Conservation (phyloP, 2,888 invertebrate species). For the Cantharis rustica region DNA sequence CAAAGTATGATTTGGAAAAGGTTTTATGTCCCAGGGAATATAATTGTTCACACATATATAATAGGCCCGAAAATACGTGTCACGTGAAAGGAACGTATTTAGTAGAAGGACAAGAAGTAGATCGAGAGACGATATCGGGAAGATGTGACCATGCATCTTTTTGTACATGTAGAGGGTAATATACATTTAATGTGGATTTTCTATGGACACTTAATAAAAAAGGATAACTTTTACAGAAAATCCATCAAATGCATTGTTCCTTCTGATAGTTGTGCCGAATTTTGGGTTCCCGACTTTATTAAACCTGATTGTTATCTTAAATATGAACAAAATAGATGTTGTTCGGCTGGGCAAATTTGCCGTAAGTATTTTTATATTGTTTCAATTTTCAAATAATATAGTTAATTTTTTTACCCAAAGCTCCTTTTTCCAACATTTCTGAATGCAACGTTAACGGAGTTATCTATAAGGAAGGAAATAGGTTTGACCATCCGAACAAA, state of each 20-base stretch:
- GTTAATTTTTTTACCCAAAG: background rate
- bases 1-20: background rate
- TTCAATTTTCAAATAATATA: background rate
- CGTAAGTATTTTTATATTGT: background rate
- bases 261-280: background rate
- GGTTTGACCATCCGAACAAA: background rate
- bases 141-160: background rate
- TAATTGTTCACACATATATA: background rate
- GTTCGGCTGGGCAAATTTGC: background rate
- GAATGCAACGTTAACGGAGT: slow-evolving; percentile 8
- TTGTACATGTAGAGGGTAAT: background rate
- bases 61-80: background rate
- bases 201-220: background rate
- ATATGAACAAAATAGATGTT: background rate
- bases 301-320: background rate
- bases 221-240: background rate
- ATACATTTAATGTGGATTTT: background rate
- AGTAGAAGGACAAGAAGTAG: background rate
- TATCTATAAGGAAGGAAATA: slow-evolving; percentile 3
- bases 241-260: background rate
- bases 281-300: background rate
- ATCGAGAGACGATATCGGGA: background rate
- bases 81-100: background rate
- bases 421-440: background rate
- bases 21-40: background rate